Percentiles rank a stretch among this genome's conserved stretches.
phyloP scores from a whole-genome alignment of 2,797 vertebrate genomes.

The Siniperca obscura region DNA sequence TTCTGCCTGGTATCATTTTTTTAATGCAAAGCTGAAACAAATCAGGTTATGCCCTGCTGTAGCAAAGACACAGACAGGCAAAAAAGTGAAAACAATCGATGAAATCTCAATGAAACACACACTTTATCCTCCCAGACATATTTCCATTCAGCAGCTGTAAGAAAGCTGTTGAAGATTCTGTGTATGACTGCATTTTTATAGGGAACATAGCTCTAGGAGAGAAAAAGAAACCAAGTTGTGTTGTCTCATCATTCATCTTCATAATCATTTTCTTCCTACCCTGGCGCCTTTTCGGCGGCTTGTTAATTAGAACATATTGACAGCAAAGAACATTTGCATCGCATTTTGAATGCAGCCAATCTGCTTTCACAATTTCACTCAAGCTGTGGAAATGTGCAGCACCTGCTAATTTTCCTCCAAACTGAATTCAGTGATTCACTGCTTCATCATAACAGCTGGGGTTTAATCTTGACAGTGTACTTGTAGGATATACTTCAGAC shows the following conservation, averaged over 20 bases:
- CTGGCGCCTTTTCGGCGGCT: constrained; percentile 33
- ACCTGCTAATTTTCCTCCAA: constrained; percentile 43
- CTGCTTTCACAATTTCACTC: constrained; percentile 20
- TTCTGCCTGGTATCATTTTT: not conserved
- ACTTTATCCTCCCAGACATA: constrained; percentile 11
- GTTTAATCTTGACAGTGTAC: constrained; percentile 44
- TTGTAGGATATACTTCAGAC: constrained; percentile 44
- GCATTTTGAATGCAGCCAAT: constrained; percentile 46
- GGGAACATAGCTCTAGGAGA: not conserved
- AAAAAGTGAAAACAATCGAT: constrained; percentile 18
- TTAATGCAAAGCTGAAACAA: constrained; percentile 2
- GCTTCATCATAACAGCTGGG: constrained; percentile 49
- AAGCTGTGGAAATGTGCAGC: constrained; percentile 27
- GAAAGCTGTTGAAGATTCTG: constrained; percentile 47
- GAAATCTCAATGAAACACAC: constrained; percentile 18
- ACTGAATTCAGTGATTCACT: constrained; percentile 39
- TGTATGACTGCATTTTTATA: constrained; percentile 28
- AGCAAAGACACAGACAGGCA: not conserved
- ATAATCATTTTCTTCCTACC: constrained; percentile 39
- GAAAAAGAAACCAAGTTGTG: constrained; percentile 29
- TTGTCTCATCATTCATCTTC: constrained; percentile 47
- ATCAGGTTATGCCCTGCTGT: not conserved
- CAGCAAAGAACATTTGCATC: constrained; percentile 40
- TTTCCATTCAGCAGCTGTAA: constrained; percentile 54
- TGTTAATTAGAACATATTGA: constrained; percentile 62